Conservation (phyloP, 2,797 vertebrate genomes). For the Sebastes trivittatus region DNA sequence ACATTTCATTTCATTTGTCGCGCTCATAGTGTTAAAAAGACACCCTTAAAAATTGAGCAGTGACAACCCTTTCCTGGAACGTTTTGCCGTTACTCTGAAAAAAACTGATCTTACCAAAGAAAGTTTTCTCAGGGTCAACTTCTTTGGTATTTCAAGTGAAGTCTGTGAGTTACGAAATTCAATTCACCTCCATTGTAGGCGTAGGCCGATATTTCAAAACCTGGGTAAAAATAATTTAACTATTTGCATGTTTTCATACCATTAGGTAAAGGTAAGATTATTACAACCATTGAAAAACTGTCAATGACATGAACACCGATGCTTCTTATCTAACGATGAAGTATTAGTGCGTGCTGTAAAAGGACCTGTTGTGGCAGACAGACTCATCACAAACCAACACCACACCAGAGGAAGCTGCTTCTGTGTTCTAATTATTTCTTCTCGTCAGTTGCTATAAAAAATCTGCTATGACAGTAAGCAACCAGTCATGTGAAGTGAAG, state of each 20-base stretch:
- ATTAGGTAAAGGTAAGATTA: not conserved
- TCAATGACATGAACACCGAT: not conserved
- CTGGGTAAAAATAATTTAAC: not conserved
- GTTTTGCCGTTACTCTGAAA: not conserved
- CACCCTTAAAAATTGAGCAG: not conserved
- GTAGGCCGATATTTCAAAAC: not conserved
- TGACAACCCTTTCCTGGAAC: not conserved
- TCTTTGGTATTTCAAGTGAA: not conserved
- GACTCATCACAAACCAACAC: conserved; percentile 2
- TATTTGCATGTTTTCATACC: not conserved
- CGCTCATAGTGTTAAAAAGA: not conserved
- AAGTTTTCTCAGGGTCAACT: not conserved
- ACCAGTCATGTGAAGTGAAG: not conserved
- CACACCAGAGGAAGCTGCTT: conserved; percentile 30
- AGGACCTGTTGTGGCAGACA: not conserved
- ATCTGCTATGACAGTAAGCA: not conserved
- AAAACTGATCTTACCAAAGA: not conserved
- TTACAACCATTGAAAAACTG: not conserved
- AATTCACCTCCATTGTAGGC: not conserved
- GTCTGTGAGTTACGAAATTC: not conserved
- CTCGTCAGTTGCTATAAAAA: conserved; percentile 22
- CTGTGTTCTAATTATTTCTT: conserved; percentile 31
- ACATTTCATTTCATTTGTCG: not conserved
- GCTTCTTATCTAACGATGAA: not conserved
- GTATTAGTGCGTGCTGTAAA: not conserved